Conservation (phyloP, 2,797 vertebrate species). For the Notolepis coatsorum region DNA sequence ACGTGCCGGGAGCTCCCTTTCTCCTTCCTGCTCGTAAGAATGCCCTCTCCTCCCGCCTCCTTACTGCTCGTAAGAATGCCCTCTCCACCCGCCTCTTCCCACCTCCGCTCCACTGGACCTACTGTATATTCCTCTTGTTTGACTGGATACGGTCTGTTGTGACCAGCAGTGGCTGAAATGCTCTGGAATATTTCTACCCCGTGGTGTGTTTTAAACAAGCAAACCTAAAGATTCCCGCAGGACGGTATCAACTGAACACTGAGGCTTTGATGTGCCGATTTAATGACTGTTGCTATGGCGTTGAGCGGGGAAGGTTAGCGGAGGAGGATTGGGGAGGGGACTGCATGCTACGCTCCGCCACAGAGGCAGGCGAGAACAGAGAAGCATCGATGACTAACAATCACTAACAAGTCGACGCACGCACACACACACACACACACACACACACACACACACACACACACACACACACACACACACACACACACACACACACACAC, state of each 20-base stretch:
- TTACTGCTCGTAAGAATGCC: slow-evolving; percentile 20
- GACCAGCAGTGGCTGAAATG: slow-evolving; percentile 32
- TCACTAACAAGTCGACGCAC: neutral
- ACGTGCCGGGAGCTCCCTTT: slow-evolving; percentile 53
- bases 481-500: slow-evolving; percentile 19
- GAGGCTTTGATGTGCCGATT: slow-evolving; percentile 74
- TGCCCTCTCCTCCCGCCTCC: slow-evolving; percentile 38
- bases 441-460: neutral
- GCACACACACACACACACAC: neutral
- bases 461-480: slow-evolving; percentile 8
- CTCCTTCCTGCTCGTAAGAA: slow-evolving; percentile 54
- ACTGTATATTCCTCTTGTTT: slow-evolving; percentile 30
- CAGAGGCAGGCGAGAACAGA: slow-evolving; percentile 35
- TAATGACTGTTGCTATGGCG: slow-evolving; percentile 82
- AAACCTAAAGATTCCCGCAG: slow-evolving; percentile 57
- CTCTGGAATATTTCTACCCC: slow-evolving; percentile 60
- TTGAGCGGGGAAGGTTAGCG: slow-evolving; percentile 49
- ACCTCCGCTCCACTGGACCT: too few species aligned
- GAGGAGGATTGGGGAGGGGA: slow-evolving; percentile 38
- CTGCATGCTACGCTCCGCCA: slow-evolving; percentile 24
- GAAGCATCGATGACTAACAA: slow-evolving; percentile 25
- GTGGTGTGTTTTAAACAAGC: slow-evolving; percentile 68
- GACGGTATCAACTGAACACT: slow-evolving; percentile 69
- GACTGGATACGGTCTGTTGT: slow-evolving; percentile 41
- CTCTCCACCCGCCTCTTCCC: slow-evolving; percentile 44